Base-by-base conservation (phyloP, 2,888 invertebrate species). In the Tenthredo distinguenda region DNA sequence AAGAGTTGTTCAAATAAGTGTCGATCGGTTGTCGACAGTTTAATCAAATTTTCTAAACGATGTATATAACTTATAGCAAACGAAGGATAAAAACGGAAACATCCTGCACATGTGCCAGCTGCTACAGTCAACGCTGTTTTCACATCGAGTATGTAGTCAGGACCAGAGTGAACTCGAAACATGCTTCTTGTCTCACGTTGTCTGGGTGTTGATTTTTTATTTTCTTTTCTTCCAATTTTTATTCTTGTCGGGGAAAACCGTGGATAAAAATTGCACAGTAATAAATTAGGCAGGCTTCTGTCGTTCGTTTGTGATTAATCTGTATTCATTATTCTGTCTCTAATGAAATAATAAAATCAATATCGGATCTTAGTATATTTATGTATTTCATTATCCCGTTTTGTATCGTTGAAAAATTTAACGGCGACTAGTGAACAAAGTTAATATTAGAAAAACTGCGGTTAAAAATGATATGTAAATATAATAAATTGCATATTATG, bases 91-190 rank as follows among this genome's bases (percentile, higher is more conserved):
- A 26, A 62, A 26, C 62, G 9, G 62, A 62, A 62, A 62, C 68
- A 68, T 68, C 68, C 68, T 68, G 68, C 68, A 68, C 34, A 34
- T 68, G 68, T 68, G 31, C 68, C 68, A 68, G 31, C 68, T 68
- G 34, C 47, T 34, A 15, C 68, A 34, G 34, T 15, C 34, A 34
- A 34, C 6, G 68, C 34, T 34, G 68, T 68, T 68, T 68, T 34
- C 4, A 15, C 34, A 68, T 6, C 12, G 7, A 68, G 34, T 68
- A 68, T 12, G 26, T 76, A 76, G 18, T 50, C 76, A 43, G 26
- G 50, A 76, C 26, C 50, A 31, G 31, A 12, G 31, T 31, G 50
- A 76, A 76, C 43, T 7, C 31, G 31, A 50, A 76, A 50, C 50
- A 43, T 76, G 50, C 26, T 50, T 21, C 15, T 50, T 47, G 50